Evolutionary conservation across 2,797 vertebrate species (phyloP), one percentile per base, ranked within the genome.

Genomic region (Sebastolobus altivelis): DNA sequence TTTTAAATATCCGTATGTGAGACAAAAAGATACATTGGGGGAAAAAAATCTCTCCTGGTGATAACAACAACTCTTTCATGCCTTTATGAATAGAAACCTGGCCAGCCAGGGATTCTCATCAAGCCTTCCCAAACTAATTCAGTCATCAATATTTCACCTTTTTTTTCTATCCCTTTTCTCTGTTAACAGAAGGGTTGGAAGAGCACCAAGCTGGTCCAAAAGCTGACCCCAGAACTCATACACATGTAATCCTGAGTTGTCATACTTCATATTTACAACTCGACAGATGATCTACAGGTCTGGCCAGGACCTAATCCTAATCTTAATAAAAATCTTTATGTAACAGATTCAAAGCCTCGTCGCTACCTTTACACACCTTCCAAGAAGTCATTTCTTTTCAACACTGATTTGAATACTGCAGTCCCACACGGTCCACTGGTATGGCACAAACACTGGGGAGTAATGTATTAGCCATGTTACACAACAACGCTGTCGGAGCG

Each of bases 31-130:
- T 83, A 74, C 72, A 81, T 83, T 82, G 66, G 60, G 80, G 52
- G 43, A 46, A 68, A 75, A 54, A 74, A 56, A 77, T 61, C 71
- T 81, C 76, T 89, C 55, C 38, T 81, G 65, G 14, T 87, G 35
- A 78, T 71, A 73, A 84, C 61, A 75, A 75, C 75, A 89, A 4
- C 49, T n/a, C 67, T 25, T 62, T 82, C 82, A 80, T 94, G 73
- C 63, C 37, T 86, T 83, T 71, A 66, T 81, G 67, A 82, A 75
- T 55, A 82, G 85, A 93, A 90, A 89, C 94, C 96, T 93, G 96
- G 95, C 96, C 96, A 87, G 96, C 95, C 96, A 96, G 95, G 83
- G 83, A 84, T 84, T 84, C 86, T 87, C 80, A 78, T 75, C 65
- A 75, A 49, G 31, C 81, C 82, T 76, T 80, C 85, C 70, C 33